These are phyloP conservation scores for Sphaerophoria rueppellii DNA, from an alignment of 2,888 invertebrate genomes.

Conservation along the genomic window DNA sequence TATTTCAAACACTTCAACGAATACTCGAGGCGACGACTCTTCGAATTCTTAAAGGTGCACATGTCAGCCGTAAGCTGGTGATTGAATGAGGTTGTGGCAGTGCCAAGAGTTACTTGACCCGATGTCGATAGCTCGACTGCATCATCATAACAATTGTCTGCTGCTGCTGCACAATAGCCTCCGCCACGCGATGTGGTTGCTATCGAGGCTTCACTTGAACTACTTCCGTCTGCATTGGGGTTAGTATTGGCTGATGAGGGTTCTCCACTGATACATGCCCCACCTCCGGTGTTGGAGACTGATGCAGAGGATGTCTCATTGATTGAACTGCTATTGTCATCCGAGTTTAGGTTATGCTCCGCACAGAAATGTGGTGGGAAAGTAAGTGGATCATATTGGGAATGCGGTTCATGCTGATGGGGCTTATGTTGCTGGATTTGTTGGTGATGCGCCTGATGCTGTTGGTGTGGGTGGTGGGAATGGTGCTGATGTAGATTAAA, in stretches of 20 bases:
- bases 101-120: slow-evolving; percentile 67
- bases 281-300: slow-evolving; percentile 71
- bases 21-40: slow-evolving; percentile 82
- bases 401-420: slow-evolving; percentile 65
- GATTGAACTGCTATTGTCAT: slow-evolving; percentile 78
- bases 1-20: slow-evolving; percentile 81
- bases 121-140: slow-evolving; percentile 62
- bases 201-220: slow-evolving; percentile 74
- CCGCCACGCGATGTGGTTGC: slow-evolving; percentile 64
- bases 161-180: slow-evolving; percentile 23
- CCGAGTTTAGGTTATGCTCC: slow-evolving; percentile 80
- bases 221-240: slow-evolving; percentile 68
- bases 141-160: slow-evolving; percentile 61
- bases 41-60: slow-evolving; percentile 82
- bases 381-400: slow-evolving; percentile 79
- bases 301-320: slow-evolving; percentile 75
- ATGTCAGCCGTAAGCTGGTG: slow-evolving; percentile 82
- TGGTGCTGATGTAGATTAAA: slow-evolving; percentile 48
- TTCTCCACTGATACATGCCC: slow-evolving; percentile 30
- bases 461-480: slow-evolving; percentile 10
- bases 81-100: slow-evolving; percentile 76
- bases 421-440: slow-evolving; percentile 74
- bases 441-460: slow-evolving; percentile 56
- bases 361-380: slow-evolving; percentile 82
- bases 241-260: slow-evolving; percentile 34